Evolutionary conservation across 2,797 vertebrate genomes (phyloP).

Genomic region (Salarias fasciatus): DNA sequence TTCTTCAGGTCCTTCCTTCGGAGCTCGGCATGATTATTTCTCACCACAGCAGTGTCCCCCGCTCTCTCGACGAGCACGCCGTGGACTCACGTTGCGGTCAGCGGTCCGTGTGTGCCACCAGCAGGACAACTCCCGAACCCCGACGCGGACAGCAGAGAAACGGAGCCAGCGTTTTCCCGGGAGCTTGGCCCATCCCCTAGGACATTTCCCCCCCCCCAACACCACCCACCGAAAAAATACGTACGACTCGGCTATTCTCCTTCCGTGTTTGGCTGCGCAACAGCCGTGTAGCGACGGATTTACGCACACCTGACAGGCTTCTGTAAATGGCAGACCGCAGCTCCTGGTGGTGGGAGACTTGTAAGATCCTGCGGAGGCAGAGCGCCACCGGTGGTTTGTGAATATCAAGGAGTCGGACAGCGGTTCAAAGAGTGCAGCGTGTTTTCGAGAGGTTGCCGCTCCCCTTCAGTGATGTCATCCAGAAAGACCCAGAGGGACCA

Average conservation of each 20-base stretch:
- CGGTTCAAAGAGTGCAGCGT: conserved; percentile 49
- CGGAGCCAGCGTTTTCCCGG: conserved; percentile 57
- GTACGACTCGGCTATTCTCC: conserved; percentile 59
- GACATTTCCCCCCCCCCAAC: conserved; percentile 45
- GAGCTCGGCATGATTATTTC: conserved; percentile 34
- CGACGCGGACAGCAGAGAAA: conserved; percentile 30
- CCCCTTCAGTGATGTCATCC: conserved; percentile 12
- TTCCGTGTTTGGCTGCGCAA: conserved; percentile 65
- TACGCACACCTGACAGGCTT: conserved; percentile 64
- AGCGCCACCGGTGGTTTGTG: conserved; percentile 71
- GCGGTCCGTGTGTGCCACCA: conserved; percentile 41
- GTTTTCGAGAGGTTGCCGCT: conserved; percentile 25
- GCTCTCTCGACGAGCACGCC: conserved; percentile 12
- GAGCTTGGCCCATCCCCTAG: conserved; percentile 67
- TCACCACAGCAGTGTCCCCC: conserved; percentile 11
- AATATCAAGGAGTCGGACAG: conserved; percentile 55
- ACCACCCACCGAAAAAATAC: conserved; percentile 38
- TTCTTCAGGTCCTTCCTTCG: conserved; percentile 31
- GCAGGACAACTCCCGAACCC: conserved; percentile 67
- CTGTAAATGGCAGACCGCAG: conserved; percentile 36
- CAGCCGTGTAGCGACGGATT: conserved; percentile 56
- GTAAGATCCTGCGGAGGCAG: conserved; percentile 61
- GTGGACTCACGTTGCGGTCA: conserved; percentile 20
- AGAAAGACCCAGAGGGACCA: neutral
- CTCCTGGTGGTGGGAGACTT: conserved; percentile 12